Percentiles rank a stretch among this genome's conserved stretches.
These are phyloP conservation scores for Tyrannus savana DNA, from an alignment of 2,113 vertebrate genomes.

Conservation along the genomic window DNA sequence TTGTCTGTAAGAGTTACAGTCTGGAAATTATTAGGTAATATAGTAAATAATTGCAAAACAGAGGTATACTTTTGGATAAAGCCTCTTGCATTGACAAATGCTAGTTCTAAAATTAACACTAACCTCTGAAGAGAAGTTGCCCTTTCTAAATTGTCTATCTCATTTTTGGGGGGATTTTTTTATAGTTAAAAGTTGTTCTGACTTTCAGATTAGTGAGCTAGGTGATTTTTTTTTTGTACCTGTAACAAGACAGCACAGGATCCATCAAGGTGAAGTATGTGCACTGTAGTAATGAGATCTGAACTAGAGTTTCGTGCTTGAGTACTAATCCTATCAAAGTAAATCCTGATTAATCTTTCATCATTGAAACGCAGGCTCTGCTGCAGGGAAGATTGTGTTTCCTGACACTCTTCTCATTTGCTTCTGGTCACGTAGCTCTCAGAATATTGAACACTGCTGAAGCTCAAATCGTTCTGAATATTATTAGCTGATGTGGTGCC, in stretches of 20 bases:
- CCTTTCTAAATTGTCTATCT: background rate
- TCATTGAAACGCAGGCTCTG: background rate
- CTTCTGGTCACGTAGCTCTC: slow-evolving; percentile 52
- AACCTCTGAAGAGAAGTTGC: background rate
- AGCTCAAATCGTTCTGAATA: slow-evolving; percentile 34
- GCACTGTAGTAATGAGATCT: slow-evolving; percentile 54
- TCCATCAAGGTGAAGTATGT: slow-evolving; percentile 54
- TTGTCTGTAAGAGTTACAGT: background rate
- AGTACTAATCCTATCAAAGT: slow-evolving; percentile 72
- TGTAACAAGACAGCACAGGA: background rate
- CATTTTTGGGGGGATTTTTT: accelerated
- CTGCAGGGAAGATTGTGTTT: slow-evolving; percentile 60
- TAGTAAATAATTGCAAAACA: background rate
- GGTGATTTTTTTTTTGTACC: background rate
- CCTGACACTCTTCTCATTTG: slow-evolving; percentile 68
- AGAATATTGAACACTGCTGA: slow-evolving; percentile 38
- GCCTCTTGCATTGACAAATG: background rate
- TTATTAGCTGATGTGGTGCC: slow-evolving; percentile 29
- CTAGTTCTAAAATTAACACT: background rate
- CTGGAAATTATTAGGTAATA: background rate
- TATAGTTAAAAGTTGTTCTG: background rate
- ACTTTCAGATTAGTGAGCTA: slow-evolving; percentile 20
- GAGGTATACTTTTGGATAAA: background rate
- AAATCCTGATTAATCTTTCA: slow-evolving; percentile 71
- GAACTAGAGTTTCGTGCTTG: slow-evolving; percentile 55